Percentiles rank a stretch among this genome's conserved stretches.
Evolutionary conservation across 2,888 invertebrate species (phyloP).

Genomic region (Lysandra coridon): DNA sequence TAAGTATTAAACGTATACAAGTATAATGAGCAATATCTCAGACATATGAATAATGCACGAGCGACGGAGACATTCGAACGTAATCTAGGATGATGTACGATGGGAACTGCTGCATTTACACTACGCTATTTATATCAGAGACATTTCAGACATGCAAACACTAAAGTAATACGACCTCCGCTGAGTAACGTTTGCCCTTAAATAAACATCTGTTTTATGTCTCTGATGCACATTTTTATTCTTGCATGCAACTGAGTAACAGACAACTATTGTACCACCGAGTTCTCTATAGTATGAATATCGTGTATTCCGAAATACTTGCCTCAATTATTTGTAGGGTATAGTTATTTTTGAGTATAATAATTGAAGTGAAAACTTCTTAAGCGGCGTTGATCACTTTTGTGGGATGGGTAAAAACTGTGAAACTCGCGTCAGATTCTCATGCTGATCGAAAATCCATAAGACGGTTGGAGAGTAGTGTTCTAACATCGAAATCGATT

Average conservation of each 20-base stretch:
- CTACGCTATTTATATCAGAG: constrained; percentile 54
- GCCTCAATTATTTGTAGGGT: too few relatives aligned
- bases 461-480: too few relatives aligned
- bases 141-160: constrained; percentile 44
- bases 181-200: constrained; percentile 33
- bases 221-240: constrained; percentile 29
- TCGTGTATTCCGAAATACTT: too few relatives aligned
- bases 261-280: not conserved
- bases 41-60: constrained; percentile 68
- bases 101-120: constrained; percentile 64
- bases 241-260: not conserved
- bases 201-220: constrained; percentile 31
- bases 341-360: not conserved
- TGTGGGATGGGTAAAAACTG: too few relatives aligned
- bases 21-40: constrained; percentile 45
- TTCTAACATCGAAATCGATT: too few relatives aligned
- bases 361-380: too few relatives aligned
- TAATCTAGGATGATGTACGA: constrained; percentile 76
- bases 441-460: too few relatives aligned
- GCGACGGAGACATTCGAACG: constrained; percentile 63
- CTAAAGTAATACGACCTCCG: constrained; percentile 37
- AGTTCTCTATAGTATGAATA: not conserved
- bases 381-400: too few relatives aligned
- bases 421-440: too few relatives aligned
- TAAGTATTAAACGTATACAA: constrained; percentile 41